Conservation (phyloP, 2,888 invertebrate species). For the Hypercompe scribonia region DNA sequence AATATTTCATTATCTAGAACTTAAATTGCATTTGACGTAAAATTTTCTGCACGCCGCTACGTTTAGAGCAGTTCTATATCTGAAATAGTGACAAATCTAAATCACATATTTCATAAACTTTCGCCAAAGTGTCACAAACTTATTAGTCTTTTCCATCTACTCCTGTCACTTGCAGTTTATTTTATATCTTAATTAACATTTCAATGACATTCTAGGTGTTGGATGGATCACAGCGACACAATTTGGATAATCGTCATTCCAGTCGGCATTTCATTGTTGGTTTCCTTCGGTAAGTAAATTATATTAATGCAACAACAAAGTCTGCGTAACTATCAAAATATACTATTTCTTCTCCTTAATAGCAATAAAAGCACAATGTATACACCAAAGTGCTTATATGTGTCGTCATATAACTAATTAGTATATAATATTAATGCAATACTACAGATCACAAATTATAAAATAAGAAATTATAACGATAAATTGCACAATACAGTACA, state of each 20-base stretch:
- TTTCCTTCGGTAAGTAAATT: slow-evolving; percentile 85
- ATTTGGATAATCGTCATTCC: slow-evolving; percentile 89
- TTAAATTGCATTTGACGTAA: too few relatives aligned
- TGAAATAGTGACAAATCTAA: background rate
- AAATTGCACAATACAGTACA: too few relatives aligned
- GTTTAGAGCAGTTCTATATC: too few relatives aligned
- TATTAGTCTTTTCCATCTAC: background rate
- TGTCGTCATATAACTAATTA: too few relatives aligned
- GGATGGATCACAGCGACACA: slow-evolving; percentile 88
- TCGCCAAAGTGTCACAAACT: background rate
- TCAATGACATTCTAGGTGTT: slow-evolving; percentile 84
- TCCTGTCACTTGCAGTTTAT: background rate
- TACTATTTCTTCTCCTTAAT: background rate
- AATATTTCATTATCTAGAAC: too few relatives aligned
- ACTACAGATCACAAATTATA: too few relatives aligned
- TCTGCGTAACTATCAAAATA: background rate
- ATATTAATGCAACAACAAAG: background rate
- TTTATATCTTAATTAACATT: slow-evolving; percentile 1
- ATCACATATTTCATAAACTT: background rate
- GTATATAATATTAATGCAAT: too few relatives aligned
- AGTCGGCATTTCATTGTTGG: slow-evolving; percentile 86
- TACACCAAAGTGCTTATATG: too few relatives aligned
- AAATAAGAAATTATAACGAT: too few relatives aligned
- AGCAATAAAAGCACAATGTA: background rate
- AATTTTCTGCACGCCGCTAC: too few relatives aligned